Evolutionary conservation across 1,140 invertebrate species (phyloP).

Genomic region (Eueides isabella): DNA sequence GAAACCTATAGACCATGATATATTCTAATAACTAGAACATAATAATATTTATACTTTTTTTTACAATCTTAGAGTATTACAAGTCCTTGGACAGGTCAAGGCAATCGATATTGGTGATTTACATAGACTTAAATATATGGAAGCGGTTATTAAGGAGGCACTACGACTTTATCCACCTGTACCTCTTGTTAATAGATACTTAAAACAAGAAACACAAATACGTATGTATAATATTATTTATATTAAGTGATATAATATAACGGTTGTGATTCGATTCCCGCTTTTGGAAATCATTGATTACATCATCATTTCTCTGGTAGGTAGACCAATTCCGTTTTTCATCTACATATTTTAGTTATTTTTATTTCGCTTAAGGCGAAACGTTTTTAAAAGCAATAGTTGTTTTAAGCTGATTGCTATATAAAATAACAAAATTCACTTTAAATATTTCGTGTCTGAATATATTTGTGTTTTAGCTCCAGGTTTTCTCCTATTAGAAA

Average conservation of each 20-base stretch:
- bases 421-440: neutral
- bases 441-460: slow-evolving; percentile 28
- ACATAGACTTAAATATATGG: slow-evolving; percentile 83
- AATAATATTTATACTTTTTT: too few species aligned
- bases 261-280: too few species aligned
- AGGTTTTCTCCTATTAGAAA: slow-evolving; percentile 44
- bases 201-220: slow-evolving; percentile 39
- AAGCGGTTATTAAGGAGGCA: slow-evolving; percentile 86
- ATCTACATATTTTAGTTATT: too few species aligned
- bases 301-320: too few species aligned
- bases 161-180: slow-evolving; percentile 84
- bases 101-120: slow-evolving; percentile 62
- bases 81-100: slow-evolving; percentile 46
- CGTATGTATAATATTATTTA: slow-evolving; percentile 40
- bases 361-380: too few species aligned
- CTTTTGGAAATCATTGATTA: too few species aligned
- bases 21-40: too few species aligned
- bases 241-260: too few species aligned
- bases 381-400: too few species aligned
- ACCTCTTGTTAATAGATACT: slow-evolving; percentile 80
- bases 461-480: slow-evolving; percentile 26
- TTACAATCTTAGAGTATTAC: slow-evolving; percentile 46
- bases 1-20: neutral
- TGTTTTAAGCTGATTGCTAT: too few species aligned
- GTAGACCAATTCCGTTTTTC: too few species aligned